Conservation (phyloP, 2,888 invertebrate genomes). For the Graphium colonna region DNA sequence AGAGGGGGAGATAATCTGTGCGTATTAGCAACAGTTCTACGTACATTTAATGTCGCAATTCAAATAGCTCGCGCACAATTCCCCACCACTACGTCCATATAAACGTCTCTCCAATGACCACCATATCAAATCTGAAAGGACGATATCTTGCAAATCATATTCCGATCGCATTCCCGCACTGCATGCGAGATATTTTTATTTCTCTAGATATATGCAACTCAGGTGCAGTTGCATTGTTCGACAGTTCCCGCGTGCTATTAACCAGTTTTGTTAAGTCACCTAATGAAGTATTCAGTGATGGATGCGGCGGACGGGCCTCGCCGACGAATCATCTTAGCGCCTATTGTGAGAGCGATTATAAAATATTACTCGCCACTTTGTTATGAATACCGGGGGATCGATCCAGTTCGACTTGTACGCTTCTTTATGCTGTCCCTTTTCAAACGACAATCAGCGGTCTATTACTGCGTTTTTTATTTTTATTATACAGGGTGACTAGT, state of each 20-base stretch:
- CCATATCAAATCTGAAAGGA: conserved; percentile 2
- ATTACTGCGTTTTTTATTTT: neutral
- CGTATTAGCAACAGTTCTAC: too few relatives aligned
- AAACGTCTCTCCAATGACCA: too few relatives aligned
- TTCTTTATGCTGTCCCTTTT: neutral
- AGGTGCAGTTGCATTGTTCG: conserved; percentile 51
- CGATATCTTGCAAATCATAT: conserved; percentile 6
- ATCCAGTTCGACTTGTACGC: neutral
- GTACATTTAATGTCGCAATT: too few relatives aligned
- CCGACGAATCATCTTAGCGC: conserved; percentile 52
- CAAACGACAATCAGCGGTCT: neutral
- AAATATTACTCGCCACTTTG: conserved; percentile 50
- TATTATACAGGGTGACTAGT: too few relatives aligned
- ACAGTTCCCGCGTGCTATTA: conserved; percentile 52
- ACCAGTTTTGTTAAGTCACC: conserved; percentile 63
- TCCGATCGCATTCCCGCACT: conserved; percentile 10
- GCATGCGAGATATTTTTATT: conserved; percentile 13
- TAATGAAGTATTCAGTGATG: conserved; percentile 71
- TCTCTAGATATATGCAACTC: conserved; percentile 31
- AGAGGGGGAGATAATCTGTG: too few relatives aligned
- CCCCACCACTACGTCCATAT: too few relatives aligned
- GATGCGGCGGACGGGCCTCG: conserved; percentile 40
- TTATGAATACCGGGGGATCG: conserved; percentile 9
- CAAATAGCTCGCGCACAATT: too few relatives aligned
- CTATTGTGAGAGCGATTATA: conserved; percentile 51